Evolutionary conservation across 2,888 invertebrate genomes (phyloP), one percentile per base, ranked within the genome.

Genomic region (Petrolisthes cinctipes): DNA sequence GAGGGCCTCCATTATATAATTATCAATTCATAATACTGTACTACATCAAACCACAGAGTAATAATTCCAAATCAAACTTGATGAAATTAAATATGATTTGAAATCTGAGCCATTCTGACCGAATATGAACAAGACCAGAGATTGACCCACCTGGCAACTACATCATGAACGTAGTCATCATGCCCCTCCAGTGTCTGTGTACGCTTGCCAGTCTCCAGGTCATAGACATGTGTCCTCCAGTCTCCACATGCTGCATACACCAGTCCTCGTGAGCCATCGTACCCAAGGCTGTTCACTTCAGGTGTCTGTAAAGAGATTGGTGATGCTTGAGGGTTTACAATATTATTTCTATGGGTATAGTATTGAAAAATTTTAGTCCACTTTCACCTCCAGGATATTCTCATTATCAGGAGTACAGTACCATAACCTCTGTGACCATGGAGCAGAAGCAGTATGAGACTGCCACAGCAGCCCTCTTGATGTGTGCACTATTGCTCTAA

Each of bases 191-290:
- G 61, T 5, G 85, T 86, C 11, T 86, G 84, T 23, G 82, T 71
- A 23, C 87, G 83, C 23, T 89, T 85, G 5, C 90, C 89, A 14
- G 88, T 90, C 66, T 89, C 89, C 9, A 89, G 83, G 61, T 90
- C 90, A 80, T 84, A 90, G 4, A 88, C 88, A 79, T 89, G 85
- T 53, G 90, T 88, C 82, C 89, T 80, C 90, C 90, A 90, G 79
- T 90, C 90, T 4, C 90, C 90, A 84, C 90, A 90, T 0, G 89
- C 89, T 73, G 89, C 90, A 79, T 88, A 90, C 6, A 89, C 57
- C 23, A 84, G 23, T 75, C 85, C 78, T 57, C 85, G 66, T 17
- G 75, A 79, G 3, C 61, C 20, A 71, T 89, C 86, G 61, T 89
- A 86, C 9, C 88, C 85, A 23, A 90, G 68, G 68, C 86, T 82